Percentiles rank a stretch among this genome's conserved stretches.
Conservation (phyloP, 2,888 invertebrate genomes). For the Phorcus lineatus region DNA sequence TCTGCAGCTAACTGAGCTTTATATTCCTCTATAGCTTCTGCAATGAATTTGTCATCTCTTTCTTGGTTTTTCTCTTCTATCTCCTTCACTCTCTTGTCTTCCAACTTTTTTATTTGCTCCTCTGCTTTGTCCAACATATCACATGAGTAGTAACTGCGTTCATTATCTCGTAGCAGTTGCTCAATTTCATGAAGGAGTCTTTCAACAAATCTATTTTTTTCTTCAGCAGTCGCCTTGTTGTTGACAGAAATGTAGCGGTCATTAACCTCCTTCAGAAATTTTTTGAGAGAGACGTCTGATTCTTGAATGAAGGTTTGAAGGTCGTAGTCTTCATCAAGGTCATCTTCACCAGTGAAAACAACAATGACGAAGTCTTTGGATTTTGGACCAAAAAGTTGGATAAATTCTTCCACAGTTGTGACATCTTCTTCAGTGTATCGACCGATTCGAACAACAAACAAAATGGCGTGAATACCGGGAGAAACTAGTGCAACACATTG, state of each 20-base stretch:
- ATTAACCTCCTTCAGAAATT: background rate
- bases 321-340: background rate
- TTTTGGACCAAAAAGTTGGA: background rate
- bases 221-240: background rate
- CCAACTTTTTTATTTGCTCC: background rate
- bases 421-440: background rate
- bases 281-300: background rate
- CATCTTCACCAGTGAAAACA: background rate
- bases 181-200: background rate
- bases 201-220: background rate
- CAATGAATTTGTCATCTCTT: background rate
- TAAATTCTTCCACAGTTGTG: background rate
- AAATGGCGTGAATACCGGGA: background rate
- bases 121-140: background rate
- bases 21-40: no score
- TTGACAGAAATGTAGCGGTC: background rate
- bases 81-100: background rate
- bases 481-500: background rate
- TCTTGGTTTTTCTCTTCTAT: background rate
- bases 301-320: background rate
- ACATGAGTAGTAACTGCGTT: background rate
- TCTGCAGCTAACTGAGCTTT: no score
- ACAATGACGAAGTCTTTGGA: background rate
- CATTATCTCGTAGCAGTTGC: background rate
- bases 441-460: background rate